Base-by-base conservation (phyloP, 2,888 invertebrate genomes). In the Omphaloscelis lunosa region DNA sequence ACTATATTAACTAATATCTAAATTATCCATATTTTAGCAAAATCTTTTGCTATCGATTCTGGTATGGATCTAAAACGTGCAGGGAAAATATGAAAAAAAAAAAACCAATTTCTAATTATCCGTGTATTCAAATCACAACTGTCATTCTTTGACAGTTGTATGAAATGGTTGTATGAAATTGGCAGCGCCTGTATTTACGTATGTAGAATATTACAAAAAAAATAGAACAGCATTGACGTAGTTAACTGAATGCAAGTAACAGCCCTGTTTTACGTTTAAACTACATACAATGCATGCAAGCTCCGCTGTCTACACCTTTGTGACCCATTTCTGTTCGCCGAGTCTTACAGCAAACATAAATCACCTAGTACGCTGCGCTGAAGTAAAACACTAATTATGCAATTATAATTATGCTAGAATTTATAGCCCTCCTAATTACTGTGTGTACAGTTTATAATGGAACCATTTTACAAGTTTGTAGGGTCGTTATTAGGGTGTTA, bases 331-430 rank as follows among this genome's bases (percentile, higher is more conserved):
- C 84, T 73, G 79, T 69, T 65, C 12, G 66, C 17, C 4, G 15
- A 53, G 66, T 77, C 72, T 77, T 66, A 58, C 61, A 61, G 65
- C 39, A 69, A 66, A 71, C 82, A 83, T 83, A 85, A 79, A 70
- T 72, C 73, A 59, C 27, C 61, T 15, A 9, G 53, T 74, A 56
- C 67, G 23, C 68, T 70, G 67, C 68, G 77, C 53, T 77, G 63
- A 84, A 79, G 67, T 65, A 67, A 78, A 71, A 56, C 74, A 79
- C 82, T 85, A 72, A 82, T 72, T 84, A 82, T 68, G 61, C 69
- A 67, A 80, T 85, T 69, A 82, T 84, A 72, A 84, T 81, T 79
- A 79, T 69, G 59, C 62, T 56, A 70, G 59, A 56, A 78, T 66
- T 83, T 79, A 83, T 58, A 77, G 41, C 66, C 83, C 39, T 39